These are phyloP conservation scores for Aplodontia rufa DNA, from an alignment of 2,113 vertebrate genomes.

Conservation along the genomic window DNA sequence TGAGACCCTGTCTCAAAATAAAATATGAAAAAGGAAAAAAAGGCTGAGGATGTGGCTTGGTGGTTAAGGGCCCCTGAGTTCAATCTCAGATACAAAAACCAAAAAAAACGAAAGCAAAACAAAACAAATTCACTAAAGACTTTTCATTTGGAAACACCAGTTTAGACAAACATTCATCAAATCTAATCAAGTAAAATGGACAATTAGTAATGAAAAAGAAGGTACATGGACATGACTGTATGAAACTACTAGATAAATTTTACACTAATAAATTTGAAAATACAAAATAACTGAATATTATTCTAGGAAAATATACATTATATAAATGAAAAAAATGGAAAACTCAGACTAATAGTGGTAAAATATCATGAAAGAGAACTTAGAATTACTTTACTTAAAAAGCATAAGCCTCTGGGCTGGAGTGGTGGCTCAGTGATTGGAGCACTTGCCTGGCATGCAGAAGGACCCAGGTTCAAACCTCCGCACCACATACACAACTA, in stretches of 20 bases:
- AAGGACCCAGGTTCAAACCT: no score
- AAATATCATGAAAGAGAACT: neutral
- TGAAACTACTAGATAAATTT: neutral
- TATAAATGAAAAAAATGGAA: neutral
- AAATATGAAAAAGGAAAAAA: no score
- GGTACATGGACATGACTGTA: neutral
- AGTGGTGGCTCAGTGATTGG: no score
- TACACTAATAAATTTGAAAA: neutral
- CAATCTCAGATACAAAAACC: no score
- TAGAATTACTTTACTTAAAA: neutral
- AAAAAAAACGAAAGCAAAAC: no score
- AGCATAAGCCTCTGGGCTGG: no score
- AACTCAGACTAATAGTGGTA: neutral
- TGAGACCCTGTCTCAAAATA: no score
- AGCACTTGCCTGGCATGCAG: no score
- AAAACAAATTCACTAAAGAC: neutral
- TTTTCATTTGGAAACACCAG: neutral
- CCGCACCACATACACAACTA: no score
- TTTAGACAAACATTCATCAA: neutral
- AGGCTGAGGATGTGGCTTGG: no score
- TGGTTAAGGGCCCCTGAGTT: no score
- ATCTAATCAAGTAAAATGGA: neutral
- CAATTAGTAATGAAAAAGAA: conserved; percentile 17
- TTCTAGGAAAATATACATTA: neutral
- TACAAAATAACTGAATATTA: neutral